Evolutionary conservation across 2,888 invertebrate genomes (phyloP).

Genomic region (Cephus rjabovi): DNA sequence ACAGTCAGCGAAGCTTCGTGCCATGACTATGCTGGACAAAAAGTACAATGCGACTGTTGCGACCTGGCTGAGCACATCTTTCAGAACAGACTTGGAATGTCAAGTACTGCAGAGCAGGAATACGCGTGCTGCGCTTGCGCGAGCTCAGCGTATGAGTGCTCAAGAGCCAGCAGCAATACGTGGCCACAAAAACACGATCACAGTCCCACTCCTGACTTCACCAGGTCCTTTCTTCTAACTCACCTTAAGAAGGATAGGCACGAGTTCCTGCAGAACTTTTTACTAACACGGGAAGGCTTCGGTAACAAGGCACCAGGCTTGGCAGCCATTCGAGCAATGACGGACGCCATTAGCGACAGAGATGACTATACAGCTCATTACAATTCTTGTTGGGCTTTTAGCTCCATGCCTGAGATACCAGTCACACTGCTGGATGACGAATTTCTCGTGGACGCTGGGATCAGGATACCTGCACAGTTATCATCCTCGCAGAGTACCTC

Average conservation of each 20-base stretch:
- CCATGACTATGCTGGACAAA: constrained; percentile 37
- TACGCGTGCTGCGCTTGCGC: constrained; percentile 16
- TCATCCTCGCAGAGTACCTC: constrained; percentile 52
- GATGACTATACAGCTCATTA: constrained; percentile 39
- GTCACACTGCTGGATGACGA: constrained; percentile 60
- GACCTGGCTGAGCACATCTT: constrained; percentile 35
- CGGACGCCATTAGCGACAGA: constrained; percentile 28
- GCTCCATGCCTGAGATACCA: constrained; percentile 61
- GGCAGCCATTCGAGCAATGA: constrained; percentile 40
- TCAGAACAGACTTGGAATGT: constrained; percentile 19
- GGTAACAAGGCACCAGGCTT: constrained; percentile 38
- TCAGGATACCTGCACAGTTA: constrained; percentile 59
- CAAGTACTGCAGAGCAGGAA: constrained; percentile 31
- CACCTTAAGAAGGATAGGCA: constrained; percentile 45
- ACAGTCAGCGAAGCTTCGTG: constrained; percentile 38
- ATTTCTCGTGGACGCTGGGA: constrained; percentile 63
- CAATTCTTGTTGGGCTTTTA: constrained; percentile 64
- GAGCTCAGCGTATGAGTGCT: background rate
- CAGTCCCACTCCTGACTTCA: constrained; percentile 36
- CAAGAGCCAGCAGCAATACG: background rate
- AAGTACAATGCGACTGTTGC: constrained; percentile 45
- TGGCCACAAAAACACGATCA: constrained; percentile 23
- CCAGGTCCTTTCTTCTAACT: constrained; percentile 46
- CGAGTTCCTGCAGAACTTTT: constrained; percentile 44
- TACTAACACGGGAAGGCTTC: constrained; percentile 39